phyloP scores from a whole-genome alignment of 2,113 vertebrate species.

The Seriola aureovittata region DNA sequence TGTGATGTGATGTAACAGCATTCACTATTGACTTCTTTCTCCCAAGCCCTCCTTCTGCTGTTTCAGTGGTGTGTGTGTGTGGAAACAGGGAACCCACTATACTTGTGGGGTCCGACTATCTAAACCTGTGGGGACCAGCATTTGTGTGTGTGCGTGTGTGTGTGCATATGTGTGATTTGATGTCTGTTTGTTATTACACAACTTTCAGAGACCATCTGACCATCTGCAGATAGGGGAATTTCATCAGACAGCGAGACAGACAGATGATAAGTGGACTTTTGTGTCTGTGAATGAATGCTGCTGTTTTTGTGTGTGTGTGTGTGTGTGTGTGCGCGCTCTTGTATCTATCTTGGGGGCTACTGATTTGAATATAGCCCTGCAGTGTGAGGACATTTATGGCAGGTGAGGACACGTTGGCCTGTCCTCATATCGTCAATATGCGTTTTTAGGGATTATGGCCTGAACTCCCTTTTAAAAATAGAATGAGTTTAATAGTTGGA shows the following conservation, averaged over 20 bases:
- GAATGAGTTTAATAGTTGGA: neutral
- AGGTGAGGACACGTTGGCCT: neutral
- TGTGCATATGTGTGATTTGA: conserved; percentile 12
- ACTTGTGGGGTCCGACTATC: too few relatives aligned
- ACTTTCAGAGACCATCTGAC: conserved; percentile 36
- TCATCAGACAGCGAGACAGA: conserved; percentile 23
- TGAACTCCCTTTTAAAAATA: neutral
- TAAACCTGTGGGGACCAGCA: too few relatives aligned
- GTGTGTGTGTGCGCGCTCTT: neutral
- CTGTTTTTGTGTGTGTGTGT: neutral
- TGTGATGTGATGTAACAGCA: conserved; percentile 41
- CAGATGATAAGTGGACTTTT: conserved; percentile 6
- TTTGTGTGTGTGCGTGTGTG: conserved; percentile 14
- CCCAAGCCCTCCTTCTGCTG: neutral
- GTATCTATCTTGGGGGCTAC: neutral
- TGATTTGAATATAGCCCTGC: neutral
- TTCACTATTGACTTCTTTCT: conserved; percentile 28
- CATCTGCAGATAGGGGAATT: conserved; percentile 43
- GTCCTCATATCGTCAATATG: neutral
- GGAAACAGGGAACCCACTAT: too few relatives aligned
- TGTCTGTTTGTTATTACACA: conserved; percentile 49
- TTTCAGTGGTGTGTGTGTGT: neutral
- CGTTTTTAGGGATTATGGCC: neutral
- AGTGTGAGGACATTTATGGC: neutral
- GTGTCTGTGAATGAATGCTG: conserved; percentile 4